phyloP scores from a whole-genome alignment of 2,888 invertebrate species.

The Anticlea derivata region DNA sequence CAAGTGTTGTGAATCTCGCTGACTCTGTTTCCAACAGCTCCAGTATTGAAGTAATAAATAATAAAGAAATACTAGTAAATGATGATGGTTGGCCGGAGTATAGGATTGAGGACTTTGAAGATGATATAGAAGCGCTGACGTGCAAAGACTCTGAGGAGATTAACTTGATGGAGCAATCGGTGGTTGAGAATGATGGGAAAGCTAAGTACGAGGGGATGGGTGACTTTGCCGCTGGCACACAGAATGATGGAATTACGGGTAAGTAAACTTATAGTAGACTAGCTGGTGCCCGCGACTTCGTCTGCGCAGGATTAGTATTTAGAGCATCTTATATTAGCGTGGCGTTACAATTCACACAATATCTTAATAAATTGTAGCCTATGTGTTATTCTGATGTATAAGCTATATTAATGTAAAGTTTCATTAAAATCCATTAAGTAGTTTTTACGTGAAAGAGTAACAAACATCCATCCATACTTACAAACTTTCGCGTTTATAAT shows the following conservation, averaged over 20 bases:
- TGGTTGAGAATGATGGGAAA: slow-evolving; percentile 39
- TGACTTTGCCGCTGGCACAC: slow-evolving; percentile 83
- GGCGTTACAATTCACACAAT: too few relatives aligned
- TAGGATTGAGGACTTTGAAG: slow-evolving; percentile 74
- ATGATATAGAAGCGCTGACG: slow-evolving; percentile 46
- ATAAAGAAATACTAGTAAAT: slow-evolving; percentile 63
- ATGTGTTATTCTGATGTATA: too few relatives aligned
- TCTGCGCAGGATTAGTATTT: too few relatives aligned
- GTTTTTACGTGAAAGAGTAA: too few relatives aligned
- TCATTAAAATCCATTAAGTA: too few relatives aligned
- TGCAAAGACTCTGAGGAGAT: slow-evolving; percentile 46
- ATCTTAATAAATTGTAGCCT: too few relatives aligned
- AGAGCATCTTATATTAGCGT: too few relatives aligned
- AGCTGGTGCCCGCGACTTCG: too few relatives aligned
- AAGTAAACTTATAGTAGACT: too few relatives aligned
- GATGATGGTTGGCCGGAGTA: slow-evolving; percentile 85
- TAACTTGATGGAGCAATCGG: slow-evolving; percentile 58
- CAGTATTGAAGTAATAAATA: slow-evolving; percentile 46
- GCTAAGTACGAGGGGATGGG: slow-evolving; percentile 76
- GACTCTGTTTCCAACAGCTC: slow-evolving; percentile 51
- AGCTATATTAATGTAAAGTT: too few relatives aligned
- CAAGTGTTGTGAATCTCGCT: slow-evolving; percentile 52
- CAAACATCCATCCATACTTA: too few relatives aligned
- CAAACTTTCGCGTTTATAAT: too few relatives aligned
- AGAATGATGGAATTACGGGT: slow-evolving; percentile 88